Percentiles rank a stretch among this genome's conserved stretches.
Conservation (phyloP, 64 coral and sea anemone species). For the Pocillopora damicornis region DNA sequence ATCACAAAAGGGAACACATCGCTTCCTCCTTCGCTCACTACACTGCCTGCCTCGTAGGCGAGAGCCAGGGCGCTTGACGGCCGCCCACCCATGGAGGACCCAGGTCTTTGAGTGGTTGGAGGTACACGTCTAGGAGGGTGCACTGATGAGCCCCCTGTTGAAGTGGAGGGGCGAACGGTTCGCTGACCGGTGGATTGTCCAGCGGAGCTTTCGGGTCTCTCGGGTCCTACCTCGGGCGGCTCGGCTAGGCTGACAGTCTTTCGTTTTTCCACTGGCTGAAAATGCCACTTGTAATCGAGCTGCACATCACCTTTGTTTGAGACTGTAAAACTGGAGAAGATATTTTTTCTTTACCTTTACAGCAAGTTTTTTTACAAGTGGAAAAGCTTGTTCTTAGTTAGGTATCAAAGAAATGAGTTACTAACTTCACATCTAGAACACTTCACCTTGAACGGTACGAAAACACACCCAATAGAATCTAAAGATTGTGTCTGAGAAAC, state of each 20-base stretch:
- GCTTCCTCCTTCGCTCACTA: slow-evolving; percentile 71
- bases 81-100: slow-evolving; percentile 50
- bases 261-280: slow-evolving; percentile 33
- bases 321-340: slow-evolving; percentile 53
- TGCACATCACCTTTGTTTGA: slow-evolving; percentile 84
- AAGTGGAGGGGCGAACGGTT: slow-evolving; percentile 67
- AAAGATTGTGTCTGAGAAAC: too few species aligned
- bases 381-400: too few species aligned
- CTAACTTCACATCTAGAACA: too few species aligned
- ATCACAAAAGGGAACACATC: slow-evolving; percentile 89
- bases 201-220: slow-evolving; percentile 17
- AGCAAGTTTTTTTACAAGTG: too few species aligned
- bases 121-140: slow-evolving; percentile 4
- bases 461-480: too few species aligned
- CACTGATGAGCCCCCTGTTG: slow-evolving; percentile 45
- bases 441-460: too few species aligned
- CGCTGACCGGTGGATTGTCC: slow-evolving; percentile 61
- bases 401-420: too few species aligned
- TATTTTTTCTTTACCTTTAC: neutral
- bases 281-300: slow-evolving; percentile 77
- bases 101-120: neutral
- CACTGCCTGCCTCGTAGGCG: slow-evolving; percentile 83
- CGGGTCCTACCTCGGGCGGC: slow-evolving; percentile 23
- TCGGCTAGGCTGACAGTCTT: slow-evolving; percentile 47
- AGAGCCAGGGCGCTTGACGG: slow-evolving; percentile 75